phyloP scores from a whole-genome alignment of 2,113 vertebrate species.

The Sprattus sprattus region DNA sequence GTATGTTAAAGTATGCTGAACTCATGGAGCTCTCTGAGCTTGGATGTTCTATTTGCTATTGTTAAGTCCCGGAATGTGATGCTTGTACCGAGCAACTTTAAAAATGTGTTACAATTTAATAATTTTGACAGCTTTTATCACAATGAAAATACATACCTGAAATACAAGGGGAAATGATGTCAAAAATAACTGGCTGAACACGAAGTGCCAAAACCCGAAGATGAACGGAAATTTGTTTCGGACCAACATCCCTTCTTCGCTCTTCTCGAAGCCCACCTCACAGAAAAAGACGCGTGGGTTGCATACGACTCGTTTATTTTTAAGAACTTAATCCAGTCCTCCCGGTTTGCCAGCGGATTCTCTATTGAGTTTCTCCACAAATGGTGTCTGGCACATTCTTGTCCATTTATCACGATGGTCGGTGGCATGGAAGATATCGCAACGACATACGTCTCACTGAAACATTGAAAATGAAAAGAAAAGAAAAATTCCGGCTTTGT shows the following conservation, averaged over 20 bases:
- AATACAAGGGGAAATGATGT: constrained; percentile 43
- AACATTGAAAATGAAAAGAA: not conserved
- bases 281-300: constrained; percentile 37
- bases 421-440: constrained; percentile 49
- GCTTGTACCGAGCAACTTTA: not conserved
- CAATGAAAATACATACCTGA: not conserved
- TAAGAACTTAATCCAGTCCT: constrained; percentile 45
- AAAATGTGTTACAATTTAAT: not conserved
- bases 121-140: not conserved
- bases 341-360: constrained; percentile 38
- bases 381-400: constrained; percentile 47
- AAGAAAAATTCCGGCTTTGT: constrained; percentile 22
- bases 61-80: not conserved
- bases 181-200: constrained; percentile 48
- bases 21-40: not conserved
- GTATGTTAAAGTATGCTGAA: not conserved
- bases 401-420: constrained; percentile 35
- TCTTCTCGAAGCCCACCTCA: constrained; percentile 41
- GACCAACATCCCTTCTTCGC: constrained; percentile 53
- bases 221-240: constrained; percentile 40
- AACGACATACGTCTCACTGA: constrained; percentile 23
- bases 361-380: constrained; percentile 39
- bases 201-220: constrained; percentile 39
- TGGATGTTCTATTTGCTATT: not conserved
- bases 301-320: constrained; percentile 44